phyloP scores from a whole-genome alignment of 1,140 invertebrate genomes.

The Meloidogyne hapla region DNA sequence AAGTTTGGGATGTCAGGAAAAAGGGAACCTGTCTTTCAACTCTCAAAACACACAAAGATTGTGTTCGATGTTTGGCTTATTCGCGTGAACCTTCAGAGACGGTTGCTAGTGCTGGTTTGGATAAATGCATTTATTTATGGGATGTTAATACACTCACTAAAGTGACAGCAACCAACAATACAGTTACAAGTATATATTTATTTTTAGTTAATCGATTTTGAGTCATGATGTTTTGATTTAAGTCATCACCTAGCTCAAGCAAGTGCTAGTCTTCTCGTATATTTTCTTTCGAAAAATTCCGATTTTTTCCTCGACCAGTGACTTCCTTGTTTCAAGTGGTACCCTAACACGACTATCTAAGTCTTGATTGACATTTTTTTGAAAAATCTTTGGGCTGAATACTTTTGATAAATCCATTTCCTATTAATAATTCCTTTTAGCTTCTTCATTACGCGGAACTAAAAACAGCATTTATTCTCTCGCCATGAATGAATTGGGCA shows the following conservation, averaged over 20 bases:
- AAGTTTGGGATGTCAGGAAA: constrained; percentile 88
- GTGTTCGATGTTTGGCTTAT: constrained; percentile 95
- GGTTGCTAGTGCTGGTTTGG: constrained; percentile 93
- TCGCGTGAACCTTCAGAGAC: constrained; percentile 87
- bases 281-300: too few relatives aligned
- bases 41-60: constrained; percentile 94
- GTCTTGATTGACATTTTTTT: too few relatives aligned
- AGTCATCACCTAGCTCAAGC: too few relatives aligned
- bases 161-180: constrained; percentile 95
- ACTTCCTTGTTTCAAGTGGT: too few relatives aligned
- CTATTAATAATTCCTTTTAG: too few relatives aligned
- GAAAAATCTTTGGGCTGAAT: too few relatives aligned
- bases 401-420: too few relatives aligned
- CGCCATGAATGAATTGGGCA: constrained; percentile 94
- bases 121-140: constrained; percentile 95
- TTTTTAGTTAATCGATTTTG: too few relatives aligned
- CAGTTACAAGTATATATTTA: constrained; percentile 79
- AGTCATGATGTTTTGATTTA: too few relatives aligned
- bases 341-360: too few relatives aligned
- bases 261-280: too few relatives aligned
- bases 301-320: too few relatives aligned
- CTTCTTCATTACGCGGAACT: constrained; percentile 83
- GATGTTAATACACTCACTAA: constrained; percentile 97
- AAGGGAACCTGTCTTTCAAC: constrained; percentile 81
- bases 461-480: constrained; percentile 98